Conservation (phyloP, 2,113 vertebrate genomes). For the Strix aluco region DNA sequence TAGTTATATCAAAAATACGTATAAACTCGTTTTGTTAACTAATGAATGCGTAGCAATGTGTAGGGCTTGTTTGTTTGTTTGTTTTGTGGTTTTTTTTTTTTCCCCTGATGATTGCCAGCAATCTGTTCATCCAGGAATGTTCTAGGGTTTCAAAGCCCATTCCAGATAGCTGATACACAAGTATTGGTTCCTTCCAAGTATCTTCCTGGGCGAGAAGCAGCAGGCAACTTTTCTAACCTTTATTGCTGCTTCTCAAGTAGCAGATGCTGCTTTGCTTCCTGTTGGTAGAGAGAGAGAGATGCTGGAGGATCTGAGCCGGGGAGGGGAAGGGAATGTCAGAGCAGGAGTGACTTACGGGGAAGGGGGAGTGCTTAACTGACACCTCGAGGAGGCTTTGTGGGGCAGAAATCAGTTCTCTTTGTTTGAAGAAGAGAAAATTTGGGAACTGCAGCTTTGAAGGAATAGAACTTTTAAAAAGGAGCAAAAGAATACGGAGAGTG, state of each 20-base stretch:
- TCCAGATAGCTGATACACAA: neutral
- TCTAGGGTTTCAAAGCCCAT: neutral
- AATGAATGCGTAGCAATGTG: neutral
- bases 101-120: neutral
- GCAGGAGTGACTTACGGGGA: neutral
- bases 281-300: neutral
- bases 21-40: neutral
- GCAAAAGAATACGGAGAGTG: neutral
- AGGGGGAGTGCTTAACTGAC: neutral
- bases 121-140: neutral
- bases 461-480: neutral
- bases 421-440: neutral
- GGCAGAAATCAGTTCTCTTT: neutral
- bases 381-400: neutral
- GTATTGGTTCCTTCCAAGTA: neutral
- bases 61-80: neutral
- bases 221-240: neutral
- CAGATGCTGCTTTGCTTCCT: neutral
- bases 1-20: neutral
- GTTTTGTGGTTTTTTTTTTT: neutral
- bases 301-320: neutral
- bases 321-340: neutral
- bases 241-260: neutral
- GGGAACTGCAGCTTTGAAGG: neutral
- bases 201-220: neutral